Conservation (phyloP, 2,113 vertebrate genomes). For the Oxyruncus cristatus region DNA sequence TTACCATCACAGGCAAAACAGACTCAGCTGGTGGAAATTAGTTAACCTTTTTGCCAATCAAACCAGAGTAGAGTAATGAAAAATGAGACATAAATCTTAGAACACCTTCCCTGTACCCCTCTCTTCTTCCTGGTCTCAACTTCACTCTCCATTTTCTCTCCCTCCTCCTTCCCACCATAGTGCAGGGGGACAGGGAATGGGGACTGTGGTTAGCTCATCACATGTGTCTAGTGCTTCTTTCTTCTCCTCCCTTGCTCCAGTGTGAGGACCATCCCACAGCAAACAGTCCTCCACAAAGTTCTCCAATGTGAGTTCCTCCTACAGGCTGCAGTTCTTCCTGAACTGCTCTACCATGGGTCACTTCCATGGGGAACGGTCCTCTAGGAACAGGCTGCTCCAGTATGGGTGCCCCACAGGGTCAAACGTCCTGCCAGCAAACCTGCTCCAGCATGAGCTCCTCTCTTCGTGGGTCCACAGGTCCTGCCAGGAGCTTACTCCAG, state of each 20-base stretch:
- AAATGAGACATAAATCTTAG: not conserved
- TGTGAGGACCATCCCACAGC: accelerated
- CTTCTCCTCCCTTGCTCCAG: not conserved
- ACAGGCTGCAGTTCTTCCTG: not conserved
- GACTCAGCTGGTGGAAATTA: not conserved
- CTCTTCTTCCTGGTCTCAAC: not conserved
- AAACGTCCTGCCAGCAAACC: not conserved
- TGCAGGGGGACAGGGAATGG: not conserved
- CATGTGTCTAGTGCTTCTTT: accelerated
- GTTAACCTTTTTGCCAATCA: not conserved
- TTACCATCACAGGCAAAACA: not conserved
- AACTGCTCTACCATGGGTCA: accelerated
- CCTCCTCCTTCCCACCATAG: not conserved
- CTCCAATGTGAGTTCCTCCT: not conserved
- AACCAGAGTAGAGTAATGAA: not conserved
- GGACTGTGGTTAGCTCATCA: not conserved
- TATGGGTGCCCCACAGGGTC: not conserved
- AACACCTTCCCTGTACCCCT: accelerated
- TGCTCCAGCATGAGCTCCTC: not conserved
- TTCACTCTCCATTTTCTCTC: not conserved
- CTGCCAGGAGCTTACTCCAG: not conserved
- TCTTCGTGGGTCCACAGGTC: not conserved
- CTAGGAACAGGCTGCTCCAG: not conserved
- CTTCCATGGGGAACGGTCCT: not conserved
- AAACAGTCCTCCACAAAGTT: not conserved